These are phyloP conservation scores for Hemitrygon akajei DNA, from an alignment of 2,797 vertebrate species.

Conservation along the genomic window DNA sequence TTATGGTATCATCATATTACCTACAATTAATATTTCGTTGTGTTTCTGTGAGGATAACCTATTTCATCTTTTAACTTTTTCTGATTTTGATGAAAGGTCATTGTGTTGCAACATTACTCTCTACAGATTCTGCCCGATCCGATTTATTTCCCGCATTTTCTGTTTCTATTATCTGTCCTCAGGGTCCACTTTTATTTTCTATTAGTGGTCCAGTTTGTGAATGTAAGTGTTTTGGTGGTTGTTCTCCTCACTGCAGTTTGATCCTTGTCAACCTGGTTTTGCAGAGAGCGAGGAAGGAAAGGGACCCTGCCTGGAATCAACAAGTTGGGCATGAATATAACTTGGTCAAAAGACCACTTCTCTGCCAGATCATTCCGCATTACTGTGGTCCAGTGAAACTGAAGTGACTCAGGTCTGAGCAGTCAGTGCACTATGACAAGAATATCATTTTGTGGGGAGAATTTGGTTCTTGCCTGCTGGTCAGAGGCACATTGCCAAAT, in stretches of 20 bases:
- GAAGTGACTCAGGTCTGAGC: not conserved
- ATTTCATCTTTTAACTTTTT: no score
- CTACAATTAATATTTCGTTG: no score
- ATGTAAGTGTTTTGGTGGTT: not conserved
- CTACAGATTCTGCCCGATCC: no score
- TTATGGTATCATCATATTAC: no score
- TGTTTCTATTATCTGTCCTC: no score
- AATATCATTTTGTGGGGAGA: not conserved
- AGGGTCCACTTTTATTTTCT: no score
- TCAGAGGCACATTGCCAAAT: not conserved
- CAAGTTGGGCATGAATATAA: not conserved
- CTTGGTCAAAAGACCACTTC: not conserved
- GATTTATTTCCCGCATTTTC: no score
- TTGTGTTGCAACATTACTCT: no score
- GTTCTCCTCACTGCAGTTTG: not conserved
- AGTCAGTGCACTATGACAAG: not conserved
- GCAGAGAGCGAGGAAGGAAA: not conserved
- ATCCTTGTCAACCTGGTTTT: not conserved
- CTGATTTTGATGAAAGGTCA: no score
- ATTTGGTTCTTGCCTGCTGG: not conserved
- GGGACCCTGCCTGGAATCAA: not conserved
- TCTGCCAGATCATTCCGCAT: not conserved
- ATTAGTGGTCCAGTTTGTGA: not conserved
- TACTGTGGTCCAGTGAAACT: not conserved
- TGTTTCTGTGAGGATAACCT: no score